Conservation (phyloP, 37 sponge, comb jelly and placozoan genomes). For the Haliclona indistincta region DNA sequence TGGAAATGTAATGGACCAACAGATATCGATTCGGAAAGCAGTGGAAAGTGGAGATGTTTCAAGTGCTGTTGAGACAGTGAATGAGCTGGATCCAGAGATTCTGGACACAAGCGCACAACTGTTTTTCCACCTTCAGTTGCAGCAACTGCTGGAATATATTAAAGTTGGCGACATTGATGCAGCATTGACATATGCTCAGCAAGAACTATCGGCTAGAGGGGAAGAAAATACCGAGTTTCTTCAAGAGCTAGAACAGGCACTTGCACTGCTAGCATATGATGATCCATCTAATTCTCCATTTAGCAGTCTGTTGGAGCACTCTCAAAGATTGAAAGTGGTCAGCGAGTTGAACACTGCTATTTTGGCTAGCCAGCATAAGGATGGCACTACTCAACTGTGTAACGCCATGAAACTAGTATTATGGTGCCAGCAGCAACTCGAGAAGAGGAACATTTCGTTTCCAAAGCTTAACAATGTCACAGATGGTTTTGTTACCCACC, state of each 20-base stretch:
- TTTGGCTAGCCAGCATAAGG: conserved; percentile 74
- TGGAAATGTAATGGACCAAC: conserved; percentile 64
- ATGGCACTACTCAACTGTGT: conserved; percentile 55
- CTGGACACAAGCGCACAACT: conserved; percentile 82
- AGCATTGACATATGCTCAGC: conserved; percentile 82
- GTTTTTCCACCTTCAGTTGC: conserved; percentile 90
- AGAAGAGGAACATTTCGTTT: conserved; percentile 50
- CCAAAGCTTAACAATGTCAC: conserved; percentile 57
- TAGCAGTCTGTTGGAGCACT: conserved; percentile 70
- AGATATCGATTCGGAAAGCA: conserved; percentile 76
- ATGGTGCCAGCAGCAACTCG: conserved; percentile 82
- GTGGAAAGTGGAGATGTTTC: conserved; percentile 69
- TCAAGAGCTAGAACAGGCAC: conserved; percentile 79
- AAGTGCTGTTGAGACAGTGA: conserved; percentile 84
- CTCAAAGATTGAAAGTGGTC: conserved; percentile 82
- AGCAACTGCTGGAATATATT: conserved; percentile 85
- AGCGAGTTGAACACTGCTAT: conserved; percentile 90
- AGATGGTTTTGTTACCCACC: conserved; percentile 38
- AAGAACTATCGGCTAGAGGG: conserved; percentile 83
- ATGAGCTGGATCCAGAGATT: conserved; percentile 84
- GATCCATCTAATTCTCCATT: conserved; percentile 62
- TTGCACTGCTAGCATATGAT: conserved; percentile 83
- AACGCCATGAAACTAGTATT: conserved; percentile 79
- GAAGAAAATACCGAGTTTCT: conserved; percentile 85
- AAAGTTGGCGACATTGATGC: conserved; percentile 58